A percentile compares a stretch with the other conserved stretches of the same genome.
phyloP scores from a whole-genome alignment of 1,140 invertebrate species.

The Diorhabda sublineata region DNA sequence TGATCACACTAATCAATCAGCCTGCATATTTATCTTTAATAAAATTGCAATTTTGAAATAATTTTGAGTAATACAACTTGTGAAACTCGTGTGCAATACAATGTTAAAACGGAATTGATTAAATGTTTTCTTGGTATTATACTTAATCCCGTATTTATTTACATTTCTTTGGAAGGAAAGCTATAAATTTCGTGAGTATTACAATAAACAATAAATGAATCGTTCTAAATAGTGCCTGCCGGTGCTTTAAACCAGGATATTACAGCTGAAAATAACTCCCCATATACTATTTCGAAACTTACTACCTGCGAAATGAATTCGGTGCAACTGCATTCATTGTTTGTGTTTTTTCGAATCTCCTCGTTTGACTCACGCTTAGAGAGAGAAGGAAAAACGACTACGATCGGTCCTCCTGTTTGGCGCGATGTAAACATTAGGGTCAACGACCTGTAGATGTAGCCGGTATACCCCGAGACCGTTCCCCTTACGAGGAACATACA shows the following conservation, averaged over 20 bases:
- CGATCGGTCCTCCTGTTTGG: constrained; percentile 20
- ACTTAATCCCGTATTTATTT: no score
- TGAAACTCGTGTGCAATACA: no score
- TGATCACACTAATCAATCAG: no score
- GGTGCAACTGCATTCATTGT: not conserved
- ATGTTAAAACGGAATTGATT: no score
- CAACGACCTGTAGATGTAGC: constrained; percentile 30
- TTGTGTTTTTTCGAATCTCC: not conserved
- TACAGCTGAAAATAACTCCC: constrained; percentile 1
- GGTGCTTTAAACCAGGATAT: not conserved
- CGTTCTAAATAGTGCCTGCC: not conserved
- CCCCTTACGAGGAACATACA: constrained; percentile 13
- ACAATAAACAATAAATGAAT: no score
- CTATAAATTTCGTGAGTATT: no score
- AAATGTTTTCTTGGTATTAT: no score
- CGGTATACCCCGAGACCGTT: constrained; percentile 14
- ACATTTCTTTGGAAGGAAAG: no score
- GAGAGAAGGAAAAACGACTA: not conserved
- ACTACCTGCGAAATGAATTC: not conserved
- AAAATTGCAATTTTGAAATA: no score
- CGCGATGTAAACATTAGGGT: constrained; percentile 44
- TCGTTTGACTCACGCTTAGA: not conserved
- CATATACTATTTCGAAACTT: not conserved
- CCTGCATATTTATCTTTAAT: no score
- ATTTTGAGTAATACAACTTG: no score